Conservation (phyloP, 2,888 invertebrate genomes). For the Molanna angustata region DNA sequence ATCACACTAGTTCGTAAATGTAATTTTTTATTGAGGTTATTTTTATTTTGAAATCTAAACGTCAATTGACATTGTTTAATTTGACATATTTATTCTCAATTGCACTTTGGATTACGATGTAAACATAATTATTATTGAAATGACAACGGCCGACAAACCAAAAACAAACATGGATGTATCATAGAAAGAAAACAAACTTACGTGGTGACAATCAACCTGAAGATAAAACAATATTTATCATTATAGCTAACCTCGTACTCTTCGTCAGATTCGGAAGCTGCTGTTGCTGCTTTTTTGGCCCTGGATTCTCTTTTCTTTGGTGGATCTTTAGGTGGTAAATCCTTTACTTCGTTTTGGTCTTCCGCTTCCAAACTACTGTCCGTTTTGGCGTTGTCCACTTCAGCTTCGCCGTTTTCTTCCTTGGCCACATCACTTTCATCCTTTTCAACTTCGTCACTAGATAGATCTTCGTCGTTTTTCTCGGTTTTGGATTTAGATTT, state of each 20-base stretch:
- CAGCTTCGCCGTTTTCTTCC: conserved; percentile 11
- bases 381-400: conserved; percentile 7
- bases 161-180: not conserved
- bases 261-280: conserved; percentile 34
- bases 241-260: conserved; percentile 31
- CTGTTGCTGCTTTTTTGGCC: conserved; percentile 20
- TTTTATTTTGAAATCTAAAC: too few relatives aligned
- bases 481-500: conserved; percentile 16
- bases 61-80: too few relatives aligned
- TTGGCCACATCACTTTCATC: conserved; percentile 10
- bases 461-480: conserved; percentile 4
- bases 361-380: conserved; percentile 15
- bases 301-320: conserved; percentile 27
- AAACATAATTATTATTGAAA: too few relatives aligned
- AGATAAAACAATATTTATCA: not conserved
- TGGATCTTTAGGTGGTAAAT: conserved; percentile 27
- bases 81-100: too few relatives aligned
- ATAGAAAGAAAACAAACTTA: not conserved
- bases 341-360: conserved; percentile 35
- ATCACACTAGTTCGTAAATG: too few relatives aligned
- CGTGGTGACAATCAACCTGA: not conserved
- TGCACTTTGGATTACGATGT: too few relatives aligned
- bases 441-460: conserved; percentile 4
- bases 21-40: too few relatives aligned
- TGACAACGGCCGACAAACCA: too few relatives aligned